Evolutionary conservation across 2,797 vertebrate species (phyloP).

Genomic region (Amblyraja radiata): DNA sequence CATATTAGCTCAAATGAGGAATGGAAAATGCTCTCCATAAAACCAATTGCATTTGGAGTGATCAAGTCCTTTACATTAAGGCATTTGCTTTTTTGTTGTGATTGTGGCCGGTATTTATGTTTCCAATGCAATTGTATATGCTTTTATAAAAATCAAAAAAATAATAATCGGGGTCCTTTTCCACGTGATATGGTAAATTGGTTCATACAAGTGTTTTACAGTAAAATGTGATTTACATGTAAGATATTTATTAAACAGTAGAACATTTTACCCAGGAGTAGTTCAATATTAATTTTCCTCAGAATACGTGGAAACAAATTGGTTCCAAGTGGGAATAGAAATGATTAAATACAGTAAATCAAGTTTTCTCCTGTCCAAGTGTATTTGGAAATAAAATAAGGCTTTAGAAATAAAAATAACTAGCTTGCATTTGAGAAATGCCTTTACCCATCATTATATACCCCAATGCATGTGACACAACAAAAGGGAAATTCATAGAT

Average conservation of each 20-base stretch:
- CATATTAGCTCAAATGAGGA: background rate
- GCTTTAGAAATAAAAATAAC: background rate
- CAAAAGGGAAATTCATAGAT: too few relatives aligned
- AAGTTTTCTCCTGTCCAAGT: background rate
- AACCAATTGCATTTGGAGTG: conserved; percentile 23
- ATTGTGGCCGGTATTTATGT: conserved; percentile 32
- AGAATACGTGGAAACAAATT: background rate
- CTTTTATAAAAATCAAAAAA: conserved; percentile 17
- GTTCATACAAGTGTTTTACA: conserved; percentile 37
- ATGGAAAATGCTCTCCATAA: conserved; percentile 27
- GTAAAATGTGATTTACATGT: conserved; percentile 37
- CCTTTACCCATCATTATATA: background rate
- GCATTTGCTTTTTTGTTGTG: conserved; percentile 31
- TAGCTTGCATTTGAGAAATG: background rate
- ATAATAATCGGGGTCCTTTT: conserved; percentile 26
- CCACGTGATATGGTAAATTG: conserved; percentile 38
- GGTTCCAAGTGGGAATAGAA: background rate
- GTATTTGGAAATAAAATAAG: background rate
- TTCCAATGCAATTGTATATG: conserved; percentile 37
- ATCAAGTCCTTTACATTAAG: background rate
- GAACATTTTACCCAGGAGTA: conserved; percentile 27
- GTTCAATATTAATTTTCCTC: background rate
- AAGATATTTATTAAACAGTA: conserved; percentile 38
- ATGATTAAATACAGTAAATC: background rate
- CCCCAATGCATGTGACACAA: background rate